phyloP scores from a whole-genome alignment of 2,888 invertebrate genomes.

The Caenorhabditis panamensis region DNA sequence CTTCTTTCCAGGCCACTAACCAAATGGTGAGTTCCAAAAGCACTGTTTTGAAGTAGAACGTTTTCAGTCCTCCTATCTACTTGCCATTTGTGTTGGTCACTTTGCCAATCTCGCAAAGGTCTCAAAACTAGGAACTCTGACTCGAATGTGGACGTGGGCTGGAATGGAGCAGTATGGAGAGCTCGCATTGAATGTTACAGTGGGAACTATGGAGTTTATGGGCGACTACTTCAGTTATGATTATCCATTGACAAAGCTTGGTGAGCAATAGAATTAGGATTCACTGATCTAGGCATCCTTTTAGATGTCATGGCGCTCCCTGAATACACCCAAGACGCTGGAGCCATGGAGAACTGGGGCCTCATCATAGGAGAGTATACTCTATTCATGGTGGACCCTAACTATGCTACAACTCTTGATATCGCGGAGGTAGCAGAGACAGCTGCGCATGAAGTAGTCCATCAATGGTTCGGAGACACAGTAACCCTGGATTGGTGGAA shows the following conservation, averaged over 20 bases:
- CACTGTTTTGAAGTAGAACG: too few relatives aligned
- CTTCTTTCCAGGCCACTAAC: conserved; percentile 52
- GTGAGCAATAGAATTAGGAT: conserved; percentile 2
- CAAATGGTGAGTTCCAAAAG: conserved; percentile 83
- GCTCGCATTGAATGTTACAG: conserved; percentile 71
- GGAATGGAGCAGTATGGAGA: conserved; percentile 84
- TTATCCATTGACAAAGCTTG: conserved; percentile 74
- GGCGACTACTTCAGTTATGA: conserved; percentile 87
- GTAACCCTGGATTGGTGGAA: conserved; percentile 73
- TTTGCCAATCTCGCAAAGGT: conserved; percentile 83
- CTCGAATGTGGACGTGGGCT: conserved; percentile 86
- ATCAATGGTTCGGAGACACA: conserved; percentile 75
- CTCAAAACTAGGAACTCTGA: conserved; percentile 70
- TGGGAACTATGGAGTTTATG: conserved; percentile 85
- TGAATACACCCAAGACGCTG: conserved; percentile 54
- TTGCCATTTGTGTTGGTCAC: conserved; percentile 91
- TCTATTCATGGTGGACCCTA: conserved; percentile 59
- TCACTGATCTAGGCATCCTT: neutral
- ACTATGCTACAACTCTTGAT: conserved; percentile 56
- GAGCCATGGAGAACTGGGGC: conserved; percentile 71
- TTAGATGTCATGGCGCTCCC: conserved; percentile 66
- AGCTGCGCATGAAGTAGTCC: conserved; percentile 67
- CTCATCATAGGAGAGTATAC: conserved; percentile 66
- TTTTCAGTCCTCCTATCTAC: conserved; percentile 88
- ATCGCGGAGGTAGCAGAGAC: conserved; percentile 54